A percentile compares a stretch with the other conserved stretches of the same genome.
Evolutionary conservation across 1,140 invertebrate species (phyloP).

Genomic region (Cephus cinctus): DNA sequence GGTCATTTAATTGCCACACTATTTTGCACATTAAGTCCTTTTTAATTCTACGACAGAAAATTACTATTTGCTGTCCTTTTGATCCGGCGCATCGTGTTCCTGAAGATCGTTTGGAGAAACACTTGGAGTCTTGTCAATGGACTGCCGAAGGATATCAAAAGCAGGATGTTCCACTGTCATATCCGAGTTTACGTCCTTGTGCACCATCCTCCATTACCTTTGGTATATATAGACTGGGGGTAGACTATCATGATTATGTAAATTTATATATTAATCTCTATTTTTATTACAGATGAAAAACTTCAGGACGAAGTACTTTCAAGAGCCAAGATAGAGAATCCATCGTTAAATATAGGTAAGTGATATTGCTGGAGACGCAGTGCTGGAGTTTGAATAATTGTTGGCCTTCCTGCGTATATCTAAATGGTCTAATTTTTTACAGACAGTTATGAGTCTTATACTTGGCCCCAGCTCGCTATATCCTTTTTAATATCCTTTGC

Average conservation of each 20-base stretch:
- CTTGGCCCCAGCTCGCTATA: constrained; percentile 43
- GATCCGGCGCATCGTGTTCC: constrained; percentile 51
- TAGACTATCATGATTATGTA: constrained; percentile 11
- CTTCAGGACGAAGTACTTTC: constrained; percentile 50
- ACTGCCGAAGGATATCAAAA: constrained; percentile 53
- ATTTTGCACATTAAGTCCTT: not conserved
- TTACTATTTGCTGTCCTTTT: constrained; percentile 49
- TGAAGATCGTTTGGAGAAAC: constrained; percentile 41
- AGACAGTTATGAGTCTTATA: constrained; percentile 42
- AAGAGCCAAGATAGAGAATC: constrained; percentile 34
- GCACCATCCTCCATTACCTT: constrained; percentile 36
- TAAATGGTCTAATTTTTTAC: constrained; percentile 47
- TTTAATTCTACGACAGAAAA: constrained; percentile 21
- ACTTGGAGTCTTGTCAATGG: constrained; percentile 54
- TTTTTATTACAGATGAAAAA: constrained; percentile 46
- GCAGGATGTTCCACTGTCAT: constrained; percentile 51
- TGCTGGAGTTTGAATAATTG: not conserved
- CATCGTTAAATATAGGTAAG: constrained; percentile 42
- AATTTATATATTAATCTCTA: constrained; percentile 13
- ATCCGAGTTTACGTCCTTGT: constrained; percentile 28
- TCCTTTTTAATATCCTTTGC: constrained; percentile 53
- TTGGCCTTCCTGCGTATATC: constrained; percentile 12
- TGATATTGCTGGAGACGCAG: constrained; percentile 14
- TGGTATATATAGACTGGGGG: constrained; percentile 34
- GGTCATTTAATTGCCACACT: not conserved